phyloP scores from a whole-genome alignment of 2,797 vertebrate genomes.

The Ambastaia sidthimunki region DNA sequence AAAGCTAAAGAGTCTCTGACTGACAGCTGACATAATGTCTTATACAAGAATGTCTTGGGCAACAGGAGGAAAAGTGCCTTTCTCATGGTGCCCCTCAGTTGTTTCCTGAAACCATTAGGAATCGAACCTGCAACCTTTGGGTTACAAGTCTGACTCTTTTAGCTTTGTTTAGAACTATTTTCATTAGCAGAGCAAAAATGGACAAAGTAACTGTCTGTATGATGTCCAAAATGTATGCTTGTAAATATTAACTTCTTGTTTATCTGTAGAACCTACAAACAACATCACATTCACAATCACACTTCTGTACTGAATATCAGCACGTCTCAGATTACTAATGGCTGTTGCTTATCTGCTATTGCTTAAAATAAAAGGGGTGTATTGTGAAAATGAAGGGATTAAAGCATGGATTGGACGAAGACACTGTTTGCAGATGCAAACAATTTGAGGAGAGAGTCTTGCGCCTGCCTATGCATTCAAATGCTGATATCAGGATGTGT shows the following conservation, averaged over 20 bases:
- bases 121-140: too few species aligned
- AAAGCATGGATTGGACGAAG: constrained; percentile 19
- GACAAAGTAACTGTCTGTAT: too few species aligned
- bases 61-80: too few species aligned
- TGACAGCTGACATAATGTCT: constrained; percentile 6
- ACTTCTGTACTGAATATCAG: not conserved
- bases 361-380: not conserved
- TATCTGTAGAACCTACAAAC: too few species aligned
- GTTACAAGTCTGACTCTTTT: too few species aligned
- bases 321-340: too few species aligned
- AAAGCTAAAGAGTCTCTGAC: constrained; percentile 57
- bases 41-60: not conserved
- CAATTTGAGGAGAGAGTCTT: constrained; percentile 18
- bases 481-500: constrained; percentile 35
- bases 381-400: constrained; percentile 21
- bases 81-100: too few species aligned
- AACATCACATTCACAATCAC: too few species aligned
- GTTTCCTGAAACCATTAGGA: too few species aligned
- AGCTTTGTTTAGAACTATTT: too few species aligned
- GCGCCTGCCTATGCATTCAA: constrained; percentile 27
- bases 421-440: constrained; percentile 23
- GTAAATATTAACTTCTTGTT: too few species aligned
- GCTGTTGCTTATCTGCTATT: not conserved
- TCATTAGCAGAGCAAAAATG: too few species aligned
- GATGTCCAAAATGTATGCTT: not conserved